A percentile compares a stretch with the other conserved stretches of the same genome.
Evolutionary conservation across 2,888 invertebrate genomes (phyloP).

Genomic region (Drosophila leonis): DNA sequence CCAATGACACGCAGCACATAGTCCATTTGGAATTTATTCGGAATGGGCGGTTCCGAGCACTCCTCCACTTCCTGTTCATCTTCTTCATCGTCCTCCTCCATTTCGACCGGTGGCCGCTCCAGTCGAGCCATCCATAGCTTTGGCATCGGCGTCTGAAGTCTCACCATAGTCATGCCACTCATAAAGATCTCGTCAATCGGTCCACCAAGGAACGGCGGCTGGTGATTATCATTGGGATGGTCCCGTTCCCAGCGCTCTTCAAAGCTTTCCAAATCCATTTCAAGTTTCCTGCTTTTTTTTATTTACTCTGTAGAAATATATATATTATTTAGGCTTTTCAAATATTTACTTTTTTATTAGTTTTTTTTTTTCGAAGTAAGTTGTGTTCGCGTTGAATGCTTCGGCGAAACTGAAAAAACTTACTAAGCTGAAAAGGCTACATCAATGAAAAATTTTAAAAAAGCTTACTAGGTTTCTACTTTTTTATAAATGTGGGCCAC

Average conservation of each 20-base stretch:
- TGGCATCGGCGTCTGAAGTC: neutral
- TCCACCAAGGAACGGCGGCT: constrained; percentile 7
- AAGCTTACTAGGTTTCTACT: neutral
- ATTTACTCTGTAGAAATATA: neutral
- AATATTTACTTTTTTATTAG: neutral
- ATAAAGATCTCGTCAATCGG: constrained; percentile 5
- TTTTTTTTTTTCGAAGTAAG: neutral
- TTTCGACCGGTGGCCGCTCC: too few relatives aligned
- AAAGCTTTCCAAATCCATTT: neutral
- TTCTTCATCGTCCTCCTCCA: too few relatives aligned
- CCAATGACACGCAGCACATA: neutral
- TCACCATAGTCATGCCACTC: too few relatives aligned
- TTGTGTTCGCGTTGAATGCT: neutral
- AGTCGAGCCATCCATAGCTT: neutral
- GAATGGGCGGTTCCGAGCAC: too few relatives aligned
- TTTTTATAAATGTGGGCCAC: neutral
- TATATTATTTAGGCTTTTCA: neutral
- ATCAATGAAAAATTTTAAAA: neutral
- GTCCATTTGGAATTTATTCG: neutral
- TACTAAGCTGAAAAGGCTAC: neutral
- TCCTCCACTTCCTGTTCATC: too few relatives aligned
- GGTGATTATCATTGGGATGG: neutral
- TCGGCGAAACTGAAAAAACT: neutral
- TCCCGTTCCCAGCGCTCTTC: neutral
- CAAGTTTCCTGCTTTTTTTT: neutral